phyloP scores from a whole-genome alignment of 2,797 vertebrate species.

The Anguilla obscura region DNA sequence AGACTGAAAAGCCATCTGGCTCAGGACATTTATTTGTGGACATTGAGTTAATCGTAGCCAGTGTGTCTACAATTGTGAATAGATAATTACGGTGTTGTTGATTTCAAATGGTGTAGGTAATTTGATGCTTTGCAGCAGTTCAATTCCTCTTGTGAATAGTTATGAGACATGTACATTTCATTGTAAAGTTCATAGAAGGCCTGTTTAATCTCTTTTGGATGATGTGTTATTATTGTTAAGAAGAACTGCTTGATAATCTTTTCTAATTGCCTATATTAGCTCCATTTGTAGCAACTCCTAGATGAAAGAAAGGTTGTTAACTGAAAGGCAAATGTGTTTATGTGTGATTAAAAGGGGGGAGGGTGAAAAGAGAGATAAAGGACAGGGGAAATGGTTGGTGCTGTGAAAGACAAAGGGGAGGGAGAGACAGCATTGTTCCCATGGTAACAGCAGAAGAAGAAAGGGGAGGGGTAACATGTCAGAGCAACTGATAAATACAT shows the following conservation, averaged over 20 bases:
- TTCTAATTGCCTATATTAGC: background rate
- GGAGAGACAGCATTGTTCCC: slow-evolving; percentile 74
- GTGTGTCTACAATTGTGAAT: no score
- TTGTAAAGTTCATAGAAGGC: no score
- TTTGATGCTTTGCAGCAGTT: no score
- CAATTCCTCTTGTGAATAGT: no score
- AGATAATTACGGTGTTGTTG: no score
- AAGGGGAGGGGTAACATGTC: slow-evolving; percentile 39
- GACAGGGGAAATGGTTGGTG: slow-evolving; percentile 5
- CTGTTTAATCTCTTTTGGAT: no score
- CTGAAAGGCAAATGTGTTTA: slow-evolving; percentile 47
- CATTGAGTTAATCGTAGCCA: no score
- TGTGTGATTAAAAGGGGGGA: slow-evolving; percentile 49
- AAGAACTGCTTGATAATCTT: background rate
- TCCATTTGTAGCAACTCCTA: background rate
- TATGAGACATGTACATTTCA: no score
- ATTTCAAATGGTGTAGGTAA: no score
- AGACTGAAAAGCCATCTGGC: no score
- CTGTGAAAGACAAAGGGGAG: slow-evolving; percentile 48
- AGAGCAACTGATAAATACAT: background rate
- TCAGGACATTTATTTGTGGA: no score
- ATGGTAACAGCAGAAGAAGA: slow-evolving; percentile 74
- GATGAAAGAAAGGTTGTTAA: background rate
- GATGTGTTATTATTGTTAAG: background rate
- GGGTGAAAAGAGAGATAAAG: slow-evolving; percentile 18